Evolutionary conservation across 2,888 invertebrate genomes (phyloP).

Genomic region (Molanna angustata): DNA sequence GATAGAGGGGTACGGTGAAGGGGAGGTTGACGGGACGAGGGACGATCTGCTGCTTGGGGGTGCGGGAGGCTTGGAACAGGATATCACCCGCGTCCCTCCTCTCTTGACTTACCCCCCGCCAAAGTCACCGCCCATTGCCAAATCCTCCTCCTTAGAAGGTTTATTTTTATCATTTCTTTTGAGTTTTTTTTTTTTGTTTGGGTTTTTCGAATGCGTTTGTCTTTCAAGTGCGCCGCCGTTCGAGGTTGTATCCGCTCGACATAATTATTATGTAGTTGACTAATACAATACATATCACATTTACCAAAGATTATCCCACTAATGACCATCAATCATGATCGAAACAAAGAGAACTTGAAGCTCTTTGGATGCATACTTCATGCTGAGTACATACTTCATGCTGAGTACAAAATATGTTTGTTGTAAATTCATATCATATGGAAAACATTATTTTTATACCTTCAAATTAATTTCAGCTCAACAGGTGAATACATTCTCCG

Average conservation of each 20-base stretch:
- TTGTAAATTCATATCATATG: slow-evolving; percentile 12
- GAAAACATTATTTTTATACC: background rate
- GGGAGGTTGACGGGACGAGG: background rate
- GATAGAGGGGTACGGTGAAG: slow-evolving; percentile 14
- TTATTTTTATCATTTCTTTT: slow-evolving; percentile 17
- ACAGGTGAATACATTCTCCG: background rate
- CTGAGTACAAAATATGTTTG: slow-evolving; percentile 22
- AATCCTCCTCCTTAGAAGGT: slow-evolving; percentile 32
- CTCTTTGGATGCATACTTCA: background rate
- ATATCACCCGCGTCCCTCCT: slow-evolving; percentile 12
- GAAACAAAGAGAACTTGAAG: background rate
- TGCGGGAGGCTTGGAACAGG: background rate
- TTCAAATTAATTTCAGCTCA: background rate
- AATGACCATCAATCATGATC: slow-evolving; percentile 8
- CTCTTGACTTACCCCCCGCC: slow-evolving; percentile 17
- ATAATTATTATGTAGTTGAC: slow-evolving; percentile 10
- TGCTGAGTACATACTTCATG: background rate
- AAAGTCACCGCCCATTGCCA: slow-evolving; percentile 17
- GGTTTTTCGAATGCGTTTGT: slow-evolving; percentile 20
- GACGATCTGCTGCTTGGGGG: slow-evolving; percentile 1
- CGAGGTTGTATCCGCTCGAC: slow-evolving; percentile 2
- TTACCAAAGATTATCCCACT: background rate
- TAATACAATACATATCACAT: slow-evolving; percentile 6
- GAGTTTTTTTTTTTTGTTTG: slow-evolving; percentile 21
- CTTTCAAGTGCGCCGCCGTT: background rate